phyloP scores from a whole-genome alignment of 1,140 invertebrate genomes.

The Hylyphantes graminicola region DNA sequence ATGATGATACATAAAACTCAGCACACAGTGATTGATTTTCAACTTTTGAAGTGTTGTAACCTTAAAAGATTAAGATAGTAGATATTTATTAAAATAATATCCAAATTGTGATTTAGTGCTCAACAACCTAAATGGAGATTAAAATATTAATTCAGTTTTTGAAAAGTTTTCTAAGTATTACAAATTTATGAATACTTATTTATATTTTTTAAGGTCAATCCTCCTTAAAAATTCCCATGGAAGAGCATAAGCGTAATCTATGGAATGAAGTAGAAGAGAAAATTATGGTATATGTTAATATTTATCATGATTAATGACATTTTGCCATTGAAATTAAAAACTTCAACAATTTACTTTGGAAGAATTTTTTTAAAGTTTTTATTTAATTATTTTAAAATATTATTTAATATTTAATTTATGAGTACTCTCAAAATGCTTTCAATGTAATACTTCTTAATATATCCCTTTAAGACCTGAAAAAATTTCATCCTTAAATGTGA shows the following conservation, averaged over 20 bases:
- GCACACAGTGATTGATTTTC: no score
- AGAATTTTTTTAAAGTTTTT: background rate
- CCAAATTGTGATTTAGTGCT: no score
- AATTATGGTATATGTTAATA: background rate
- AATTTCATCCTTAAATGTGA: background rate
- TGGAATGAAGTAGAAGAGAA: slow-evolving; percentile 12
- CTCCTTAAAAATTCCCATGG: background rate
- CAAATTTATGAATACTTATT: no score
- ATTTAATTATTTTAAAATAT: background rate
- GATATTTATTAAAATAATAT: no score
- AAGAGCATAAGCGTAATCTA: background rate
- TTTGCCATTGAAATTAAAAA: background rate
- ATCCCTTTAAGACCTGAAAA: background rate
- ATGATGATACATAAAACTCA: no score
- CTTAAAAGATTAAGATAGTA: no score
- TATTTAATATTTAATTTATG: background rate
- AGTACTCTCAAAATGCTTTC: background rate
- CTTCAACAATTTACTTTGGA: no score
- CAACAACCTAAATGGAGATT: no score
- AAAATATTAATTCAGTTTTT: background rate
- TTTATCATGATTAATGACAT: background rate
- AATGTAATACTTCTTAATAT: background rate
- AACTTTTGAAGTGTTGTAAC: no score
- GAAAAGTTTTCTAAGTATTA: background rate
- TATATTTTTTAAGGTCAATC: background rate